Evolutionary conservation across 1,140 invertebrate genomes (phyloP), one percentile per base, ranked within the genome.

Genomic region (Halotydeus destructor): DNA sequence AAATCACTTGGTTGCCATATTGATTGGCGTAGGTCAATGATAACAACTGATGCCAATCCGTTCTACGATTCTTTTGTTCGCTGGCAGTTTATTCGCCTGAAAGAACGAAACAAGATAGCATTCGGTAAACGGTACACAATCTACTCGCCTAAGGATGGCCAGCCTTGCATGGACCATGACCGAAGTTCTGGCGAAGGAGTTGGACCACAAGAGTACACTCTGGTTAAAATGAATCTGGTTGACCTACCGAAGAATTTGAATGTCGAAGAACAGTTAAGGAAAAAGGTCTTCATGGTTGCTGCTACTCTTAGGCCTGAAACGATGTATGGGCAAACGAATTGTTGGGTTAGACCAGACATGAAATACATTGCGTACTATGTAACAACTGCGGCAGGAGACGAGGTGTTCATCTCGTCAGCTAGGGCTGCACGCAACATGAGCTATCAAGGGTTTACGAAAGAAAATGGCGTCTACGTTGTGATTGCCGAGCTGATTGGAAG

Each of bases 81-180:
- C 31, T 99, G 94, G 93, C 91, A 97, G 60, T 99, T 89, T 58
- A 59, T 78, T 42, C 74, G 76, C 49, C 62, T 99, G n/a, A 84
- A 81, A 57, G 71, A 75, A 43, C 68, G 70, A 43, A 79, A 84
- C 44, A 93, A 89, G 62, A 74, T 97, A 25, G 74, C 84, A 59
- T 99, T 85, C 69, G 94, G 94, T 22, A 98, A 98, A 64, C 67
- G 94, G 39, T 85, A 97, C 55, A 91, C 89, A 9, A 85, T 99
- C 49, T 99, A 76, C 62, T 97, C 91, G 1, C 89, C 91, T 2
- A 74, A 79, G 53, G 93, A 98, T 65, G 75, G 77, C 25, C 94
- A 99, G 58, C 93, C 94, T 2, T 99, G 94, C 58, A 98, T 99
- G 94, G 94, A 99, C 62, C 94, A 99, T 59, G 94, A 99, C 61